Conservation (phyloP, 2,888 invertebrate species). For the Torymus auratus region DNA sequence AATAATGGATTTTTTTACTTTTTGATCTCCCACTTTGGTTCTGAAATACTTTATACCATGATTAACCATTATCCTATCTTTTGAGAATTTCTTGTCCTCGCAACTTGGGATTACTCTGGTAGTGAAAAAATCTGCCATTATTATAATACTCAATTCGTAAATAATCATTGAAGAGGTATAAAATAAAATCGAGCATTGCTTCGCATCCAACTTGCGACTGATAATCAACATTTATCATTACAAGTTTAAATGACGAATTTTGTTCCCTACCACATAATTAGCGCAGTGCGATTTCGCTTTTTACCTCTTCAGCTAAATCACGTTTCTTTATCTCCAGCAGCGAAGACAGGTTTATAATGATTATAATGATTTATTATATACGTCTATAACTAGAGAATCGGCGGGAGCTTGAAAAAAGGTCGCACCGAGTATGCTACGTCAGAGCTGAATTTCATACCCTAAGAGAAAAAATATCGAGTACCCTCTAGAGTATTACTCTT, state of each 20-base stretch:
- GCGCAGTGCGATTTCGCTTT: background rate
- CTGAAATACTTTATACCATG: slow-evolving; percentile 37
- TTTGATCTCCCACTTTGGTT: slow-evolving; percentile 17
- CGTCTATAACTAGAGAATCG: slow-evolving; percentile 27
- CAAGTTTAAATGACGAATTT: too few species aligned
- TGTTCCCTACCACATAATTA: too few species aligned
- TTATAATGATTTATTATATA: slow-evolving; percentile 26
- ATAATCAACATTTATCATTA: too few species aligned
- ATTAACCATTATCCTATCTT: slow-evolving; percentile 47
- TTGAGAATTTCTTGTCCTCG: slow-evolving; percentile 26
- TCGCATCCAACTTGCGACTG: too few species aligned
- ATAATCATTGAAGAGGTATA: background rate
- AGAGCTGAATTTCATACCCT: background rate
- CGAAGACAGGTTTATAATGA: slow-evolving; percentile 32
- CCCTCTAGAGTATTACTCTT: too few species aligned
- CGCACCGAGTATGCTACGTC: slow-evolving; percentile 40
- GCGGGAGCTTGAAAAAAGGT: slow-evolving; percentile 28
- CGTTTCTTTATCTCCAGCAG: background rate
- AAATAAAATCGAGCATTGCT: background rate
- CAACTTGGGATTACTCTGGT: slow-evolving; percentile 10
- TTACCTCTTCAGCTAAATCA: too few species aligned
- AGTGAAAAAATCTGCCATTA: slow-evolving; percentile 2
- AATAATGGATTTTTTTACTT: too few species aligned
- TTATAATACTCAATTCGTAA: slow-evolving; percentile 35
- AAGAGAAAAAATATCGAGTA: too few species aligned